A percentile compares a stretch with the other conserved stretches of the same genome.
These are phyloP conservation scores for Andrena chrysosceles DNA, from an alignment of 2,888 invertebrate species.

Conservation along the genomic window DNA sequence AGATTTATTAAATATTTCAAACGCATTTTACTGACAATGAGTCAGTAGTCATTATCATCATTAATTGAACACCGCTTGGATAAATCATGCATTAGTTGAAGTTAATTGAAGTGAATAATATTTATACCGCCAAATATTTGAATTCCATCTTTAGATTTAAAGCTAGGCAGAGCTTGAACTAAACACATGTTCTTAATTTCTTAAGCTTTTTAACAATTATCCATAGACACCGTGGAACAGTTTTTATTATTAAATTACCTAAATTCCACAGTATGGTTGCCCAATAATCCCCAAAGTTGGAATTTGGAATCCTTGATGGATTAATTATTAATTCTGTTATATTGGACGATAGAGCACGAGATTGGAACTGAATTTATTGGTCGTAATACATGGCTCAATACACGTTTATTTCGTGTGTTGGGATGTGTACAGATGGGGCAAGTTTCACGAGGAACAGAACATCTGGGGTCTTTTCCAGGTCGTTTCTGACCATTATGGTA, in stretches of 20 bases:
- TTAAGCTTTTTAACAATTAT: too few species aligned
- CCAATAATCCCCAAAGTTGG: not conserved
- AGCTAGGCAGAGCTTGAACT: too few species aligned
- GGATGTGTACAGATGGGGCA: slow-evolving; percentile 43
- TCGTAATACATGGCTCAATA: slow-evolving; percentile 23
- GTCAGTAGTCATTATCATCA: too few species aligned
- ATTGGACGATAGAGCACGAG: not conserved
- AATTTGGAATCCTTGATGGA: not conserved
- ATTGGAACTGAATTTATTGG: slow-evolving; percentile 20
- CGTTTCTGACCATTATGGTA: slow-evolving; percentile 73
- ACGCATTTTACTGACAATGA: too few species aligned
- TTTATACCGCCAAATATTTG: too few species aligned
- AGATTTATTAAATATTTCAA: too few species aligned
- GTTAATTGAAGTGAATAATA: too few species aligned
- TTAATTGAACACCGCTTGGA: too few species aligned
- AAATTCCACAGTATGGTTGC: not conserved
- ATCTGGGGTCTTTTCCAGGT: slow-evolving; percentile 55
- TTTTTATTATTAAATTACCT: not conserved
- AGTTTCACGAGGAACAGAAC: slow-evolving; percentile 39
- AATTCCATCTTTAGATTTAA: too few species aligned
- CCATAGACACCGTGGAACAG: too few species aligned
- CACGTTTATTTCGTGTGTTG: not conserved
- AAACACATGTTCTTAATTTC: too few species aligned
- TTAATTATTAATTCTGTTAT: not conserved
- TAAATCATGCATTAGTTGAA: too few species aligned